These are phyloP conservation scores for Rhinoraja longicauda DNA, from an alignment of 2,797 vertebrate genomes.

Conservation along the genomic window DNA sequence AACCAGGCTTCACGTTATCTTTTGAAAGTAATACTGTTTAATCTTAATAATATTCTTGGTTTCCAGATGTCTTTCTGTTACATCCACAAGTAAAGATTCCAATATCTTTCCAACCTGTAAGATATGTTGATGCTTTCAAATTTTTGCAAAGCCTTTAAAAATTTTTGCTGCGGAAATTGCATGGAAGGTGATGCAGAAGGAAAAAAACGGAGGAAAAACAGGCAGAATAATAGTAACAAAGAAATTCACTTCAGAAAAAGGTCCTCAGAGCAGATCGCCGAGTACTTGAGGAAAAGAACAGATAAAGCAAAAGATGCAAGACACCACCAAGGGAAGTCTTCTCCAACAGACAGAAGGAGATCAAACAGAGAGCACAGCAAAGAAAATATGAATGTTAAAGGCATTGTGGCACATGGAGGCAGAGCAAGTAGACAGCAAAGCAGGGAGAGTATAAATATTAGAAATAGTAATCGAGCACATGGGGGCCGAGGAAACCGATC, in stretches of 20 bases:
- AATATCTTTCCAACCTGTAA: neutral
- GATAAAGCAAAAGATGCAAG: neutral
- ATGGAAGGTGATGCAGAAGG: neutral
- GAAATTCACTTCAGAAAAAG: neutral
- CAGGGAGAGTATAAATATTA: neutral
- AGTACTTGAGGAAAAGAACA: neutral
- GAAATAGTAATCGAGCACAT: too few species aligned
- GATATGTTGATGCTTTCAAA: neutral
- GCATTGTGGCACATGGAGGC: neutral
- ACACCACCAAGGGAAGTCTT: neutral
- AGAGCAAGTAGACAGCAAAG: neutral
- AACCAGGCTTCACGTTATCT: neutral
- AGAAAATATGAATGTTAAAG: neutral
- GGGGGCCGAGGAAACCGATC: neutral
- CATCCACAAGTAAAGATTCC: conserved; percentile 15
- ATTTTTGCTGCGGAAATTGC: conserved; percentile 1
- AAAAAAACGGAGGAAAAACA: neutral
- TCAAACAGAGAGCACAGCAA: neutral
- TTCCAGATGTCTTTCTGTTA: neutral
- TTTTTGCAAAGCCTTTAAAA: conserved; percentile 16
- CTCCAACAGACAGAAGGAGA: neutral
- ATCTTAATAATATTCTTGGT: conserved; percentile 15
- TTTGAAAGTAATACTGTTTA: neutral
- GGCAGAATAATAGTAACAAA: neutral
- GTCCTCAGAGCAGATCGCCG: neutral